Percentiles rank a stretch among this genome's conserved stretches.
Evolutionary conservation across 2,888 invertebrate genomes (phyloP).

Genomic region (Apodemia duryi): DNA sequence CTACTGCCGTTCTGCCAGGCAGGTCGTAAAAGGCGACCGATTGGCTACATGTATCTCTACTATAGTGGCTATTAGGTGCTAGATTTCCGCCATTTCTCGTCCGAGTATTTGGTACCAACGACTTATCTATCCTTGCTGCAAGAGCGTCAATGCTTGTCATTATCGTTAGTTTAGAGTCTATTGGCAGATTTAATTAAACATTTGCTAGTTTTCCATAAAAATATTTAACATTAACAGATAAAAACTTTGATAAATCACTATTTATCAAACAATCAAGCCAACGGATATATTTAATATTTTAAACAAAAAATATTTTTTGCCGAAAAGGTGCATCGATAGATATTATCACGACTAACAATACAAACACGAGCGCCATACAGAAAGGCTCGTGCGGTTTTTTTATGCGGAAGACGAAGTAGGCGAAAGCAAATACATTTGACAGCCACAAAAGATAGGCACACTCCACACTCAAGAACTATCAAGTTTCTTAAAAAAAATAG

Average conservation of each 20-base stretch:
- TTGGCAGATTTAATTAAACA: too few species aligned
- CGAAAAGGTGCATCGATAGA: conserved; percentile 41
- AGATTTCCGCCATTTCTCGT: too few species aligned
- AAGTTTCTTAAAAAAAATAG: conserved; percentile 59
- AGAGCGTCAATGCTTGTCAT: too few species aligned
- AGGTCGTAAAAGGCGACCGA: too few species aligned
- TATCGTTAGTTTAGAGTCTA: too few species aligned
- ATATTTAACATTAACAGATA: too few species aligned
- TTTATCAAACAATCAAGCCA: neutral
- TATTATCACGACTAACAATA: conserved; percentile 37
- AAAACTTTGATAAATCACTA: neutral
- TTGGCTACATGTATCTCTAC: too few species aligned
- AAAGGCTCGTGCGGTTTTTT: conserved; percentile 72
- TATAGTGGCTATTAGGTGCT: too few species aligned
- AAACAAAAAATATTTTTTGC: conserved; percentile 25
- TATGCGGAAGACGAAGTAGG: conserved; percentile 62
- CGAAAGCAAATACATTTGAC: conserved; percentile 66
- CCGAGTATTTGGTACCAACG: too few species aligned
- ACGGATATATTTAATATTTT: conserved; percentile 7
- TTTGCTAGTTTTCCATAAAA: too few species aligned
- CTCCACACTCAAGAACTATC: conserved; percentile 72
- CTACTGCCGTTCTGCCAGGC: too few species aligned
- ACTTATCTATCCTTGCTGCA: too few species aligned
- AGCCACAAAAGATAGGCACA: conserved; percentile 68
- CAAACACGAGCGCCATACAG: conserved; percentile 37